Percentiles rank a stretch among this genome's conserved stretches.
Evolutionary conservation across 1,140 invertebrate species (phyloP).

Genomic region (Vollenhovia emeryi): DNA sequence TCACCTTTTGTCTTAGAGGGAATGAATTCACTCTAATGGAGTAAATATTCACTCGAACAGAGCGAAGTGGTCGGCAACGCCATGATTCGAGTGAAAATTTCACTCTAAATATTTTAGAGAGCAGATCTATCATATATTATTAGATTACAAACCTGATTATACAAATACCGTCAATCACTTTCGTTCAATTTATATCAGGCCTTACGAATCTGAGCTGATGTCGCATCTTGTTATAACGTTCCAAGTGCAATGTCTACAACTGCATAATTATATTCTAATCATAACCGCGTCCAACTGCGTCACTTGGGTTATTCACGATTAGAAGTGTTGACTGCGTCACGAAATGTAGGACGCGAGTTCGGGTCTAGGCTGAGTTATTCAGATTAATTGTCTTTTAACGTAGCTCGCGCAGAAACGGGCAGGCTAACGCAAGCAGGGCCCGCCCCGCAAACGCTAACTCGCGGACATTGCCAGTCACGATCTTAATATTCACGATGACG

Average conservation of each 20-base stretch:
- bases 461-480: constrained; percentile 45
- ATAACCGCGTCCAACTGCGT: not conserved
- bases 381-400: constrained; percentile 80
- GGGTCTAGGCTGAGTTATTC: constrained; percentile 74
- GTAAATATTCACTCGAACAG: too few relatives aligned
- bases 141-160: not conserved
- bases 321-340: constrained; percentile 2
- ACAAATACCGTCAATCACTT: not conserved
- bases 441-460: constrained; percentile 22
- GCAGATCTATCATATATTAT: not conserved
- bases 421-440: not conserved
- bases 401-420: constrained; percentile 48
- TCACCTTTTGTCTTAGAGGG: too few relatives aligned
- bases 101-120: too few relatives aligned
- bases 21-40: too few relatives aligned
- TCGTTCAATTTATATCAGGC: not conserved
- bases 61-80: too few relatives aligned
- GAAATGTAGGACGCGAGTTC: constrained; percentile 66
- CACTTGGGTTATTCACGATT: not conserved
- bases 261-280: not conserved
- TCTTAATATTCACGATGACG: constrained; percentile 51
- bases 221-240: not conserved
- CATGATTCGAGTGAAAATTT: too few relatives aligned
- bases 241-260: not conserved
- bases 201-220: not conserved